phyloP scores from a whole-genome alignment of 37 sponge, comb jelly and placozoan genomes.

The Chondrilla cf. caribensis region DNA sequence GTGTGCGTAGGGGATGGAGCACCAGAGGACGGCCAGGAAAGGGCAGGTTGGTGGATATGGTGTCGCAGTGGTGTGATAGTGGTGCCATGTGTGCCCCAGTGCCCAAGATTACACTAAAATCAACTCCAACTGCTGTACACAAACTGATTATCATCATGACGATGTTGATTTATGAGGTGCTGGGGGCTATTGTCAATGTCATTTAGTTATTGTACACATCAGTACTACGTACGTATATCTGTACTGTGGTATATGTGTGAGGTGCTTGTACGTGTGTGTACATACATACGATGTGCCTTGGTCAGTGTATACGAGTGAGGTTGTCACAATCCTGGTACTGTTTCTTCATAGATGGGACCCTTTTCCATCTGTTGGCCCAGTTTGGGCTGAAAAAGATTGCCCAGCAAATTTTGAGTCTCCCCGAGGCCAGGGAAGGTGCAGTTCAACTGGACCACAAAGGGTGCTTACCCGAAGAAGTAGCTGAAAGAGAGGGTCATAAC shows the following conservation, averaged over 20 bases:
- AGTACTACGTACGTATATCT: neutral
- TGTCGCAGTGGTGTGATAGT: too few relatives aligned
- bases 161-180: too few relatives aligned
- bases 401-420: neutral
- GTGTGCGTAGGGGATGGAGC: too few relatives aligned
- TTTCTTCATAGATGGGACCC: neutral
- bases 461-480: constrained; percentile 3
- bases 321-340: neutral
- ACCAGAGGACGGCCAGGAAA: too few relatives aligned
- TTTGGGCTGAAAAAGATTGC: neutral
- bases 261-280: neutral
- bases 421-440: neutral
- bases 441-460: neutral
- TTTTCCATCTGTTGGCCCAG: constrained; percentile 7
- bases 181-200: neutral
- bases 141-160: too few relatives aligned
- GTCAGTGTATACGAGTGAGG: neutral
- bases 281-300: neutral
- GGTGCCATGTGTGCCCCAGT: too few relatives aligned
- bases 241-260: neutral
- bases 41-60: too few relatives aligned
- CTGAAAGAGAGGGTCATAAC: neutral
- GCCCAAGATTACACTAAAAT: too few relatives aligned
- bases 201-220: neutral
- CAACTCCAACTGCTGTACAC: too few relatives aligned